Evolutionary conservation across 2,888 invertebrate genomes (phyloP), one percentile per base, ranked within the genome.

Genomic region (Galerucella calmariensis): DNA sequence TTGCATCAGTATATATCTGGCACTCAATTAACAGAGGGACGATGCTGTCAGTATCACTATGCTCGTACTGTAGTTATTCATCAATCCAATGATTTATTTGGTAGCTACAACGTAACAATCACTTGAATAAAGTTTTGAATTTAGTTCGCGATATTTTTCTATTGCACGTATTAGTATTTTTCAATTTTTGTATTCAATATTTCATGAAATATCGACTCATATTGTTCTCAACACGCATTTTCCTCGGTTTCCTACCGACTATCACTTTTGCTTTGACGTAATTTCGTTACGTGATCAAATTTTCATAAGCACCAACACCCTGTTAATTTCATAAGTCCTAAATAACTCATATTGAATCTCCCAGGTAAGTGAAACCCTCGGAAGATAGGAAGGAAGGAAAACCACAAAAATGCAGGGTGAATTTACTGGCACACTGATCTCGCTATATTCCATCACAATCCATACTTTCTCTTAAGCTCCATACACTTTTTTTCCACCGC

Each of bases 321-420:
- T 62, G 69, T 48, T 69, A 69, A 69, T 69, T 69, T 51, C 20
- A 62, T 69, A 62, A 69, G 62, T 62, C 51, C 69, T 59, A 62
- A 69, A 69, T 48, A 69, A 62, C 69, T 61, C 35, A 62, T 62
- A 62, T 69, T 51, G 62, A 27, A 69, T 69, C 69, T 62, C 69
- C 35, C 69, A 69, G 69, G 69, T 69, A 51, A 69, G 62, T 69
- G 62, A 62, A 61, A 69, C 69, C 69, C 69, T 67, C 69, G 9
- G n/a, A 61, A 62, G n/a, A 56, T 56, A 56, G 20, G 35, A 48
- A 24, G 48, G 10, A 27, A 61, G 10, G 69, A 51, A 48, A 62
- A 51, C 16, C 59, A 16, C 20, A 56, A 56, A 56, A 56, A 9
- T 56, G 56, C 20, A 20, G 6, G 56, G 5, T 56, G 20, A 4